These are phyloP conservation scores for Coturnix japonica DNA, from an alignment of 2,113 vertebrate genomes.

Conservation along the genomic window DNA sequence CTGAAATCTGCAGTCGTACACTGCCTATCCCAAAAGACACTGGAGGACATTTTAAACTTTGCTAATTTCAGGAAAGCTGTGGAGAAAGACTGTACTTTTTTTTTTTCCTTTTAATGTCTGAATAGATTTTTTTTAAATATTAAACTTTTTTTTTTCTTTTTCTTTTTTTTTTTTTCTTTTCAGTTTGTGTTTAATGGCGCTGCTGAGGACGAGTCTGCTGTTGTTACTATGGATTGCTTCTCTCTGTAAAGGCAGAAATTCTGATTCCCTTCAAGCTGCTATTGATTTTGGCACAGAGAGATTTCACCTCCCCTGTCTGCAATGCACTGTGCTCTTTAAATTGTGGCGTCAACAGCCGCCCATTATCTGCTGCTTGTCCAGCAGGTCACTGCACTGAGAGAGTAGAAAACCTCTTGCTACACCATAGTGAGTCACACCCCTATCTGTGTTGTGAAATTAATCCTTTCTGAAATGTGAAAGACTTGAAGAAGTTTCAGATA, in stretches of 20 bases:
- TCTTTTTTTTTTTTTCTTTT: background rate
- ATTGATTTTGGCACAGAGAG: background rate
- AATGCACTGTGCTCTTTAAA: conserved; percentile 39
- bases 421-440: background rate
- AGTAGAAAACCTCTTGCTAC: conserved; percentile 54
- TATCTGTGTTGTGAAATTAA: background rate
- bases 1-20: background rate
- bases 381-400: conserved; percentile 44
- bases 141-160: background rate
- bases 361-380: conserved; percentile 41
- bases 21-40: background rate
- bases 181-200: background rate
- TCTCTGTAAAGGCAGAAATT: background rate
- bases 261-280: background rate
- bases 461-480: background rate
- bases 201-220: background rate
- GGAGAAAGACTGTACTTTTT: background rate
- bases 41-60: background rate
- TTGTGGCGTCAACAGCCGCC: conserved; percentile 52
- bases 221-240: background rate
- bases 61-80: background rate
- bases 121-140: background rate
- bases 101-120: background rate
- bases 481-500: background rate
- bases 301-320: background rate